Percentiles rank a stretch among this genome's conserved stretches.
Conservation (phyloP, 2,113 vertebrate species). For the Carassius carassius region DNA sequence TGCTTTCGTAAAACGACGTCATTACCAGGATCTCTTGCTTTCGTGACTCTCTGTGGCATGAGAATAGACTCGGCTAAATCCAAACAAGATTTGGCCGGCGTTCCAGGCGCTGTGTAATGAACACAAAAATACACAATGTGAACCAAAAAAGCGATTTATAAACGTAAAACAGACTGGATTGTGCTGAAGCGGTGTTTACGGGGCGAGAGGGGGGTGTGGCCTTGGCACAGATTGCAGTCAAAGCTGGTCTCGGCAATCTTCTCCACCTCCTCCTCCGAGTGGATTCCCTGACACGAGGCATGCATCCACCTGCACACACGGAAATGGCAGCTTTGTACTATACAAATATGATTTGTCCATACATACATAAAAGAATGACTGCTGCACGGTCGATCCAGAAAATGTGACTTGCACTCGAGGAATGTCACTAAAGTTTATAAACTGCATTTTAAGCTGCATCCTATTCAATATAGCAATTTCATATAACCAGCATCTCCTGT, state of each 20-base stretch:
- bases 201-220: conserved; percentile 80
- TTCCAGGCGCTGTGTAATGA: conserved; percentile 58
- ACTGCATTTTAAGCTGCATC: too few relatives aligned
- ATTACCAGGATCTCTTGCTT: conserved; percentile 91
- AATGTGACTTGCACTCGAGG: too few relatives aligned
- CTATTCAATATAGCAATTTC: too few relatives aligned
- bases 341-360: background rate
- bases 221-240: conserved; percentile 93
- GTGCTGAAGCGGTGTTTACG: conserved; percentile 72
- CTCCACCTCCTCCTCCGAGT: conserved; percentile 93
- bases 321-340: background rate
- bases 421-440: too few relatives aligned
- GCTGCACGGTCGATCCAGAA: too few relatives aligned
- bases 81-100: conserved; percentile 77
- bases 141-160: conserved; percentile 13
- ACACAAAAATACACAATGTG: background rate
- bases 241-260: conserved; percentile 89
- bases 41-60: conserved; percentile 85
- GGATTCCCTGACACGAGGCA: conserved; percentile 93
- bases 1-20: background rate
- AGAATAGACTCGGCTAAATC: conserved; percentile 85
- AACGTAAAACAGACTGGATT: background rate
- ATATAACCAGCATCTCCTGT: background rate
- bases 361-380: too few relatives aligned
- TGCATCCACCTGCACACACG: conserved; percentile 88